phyloP scores from a whole-genome alignment of 2,888 invertebrate species.

The Lottia gigantea region DNA sequence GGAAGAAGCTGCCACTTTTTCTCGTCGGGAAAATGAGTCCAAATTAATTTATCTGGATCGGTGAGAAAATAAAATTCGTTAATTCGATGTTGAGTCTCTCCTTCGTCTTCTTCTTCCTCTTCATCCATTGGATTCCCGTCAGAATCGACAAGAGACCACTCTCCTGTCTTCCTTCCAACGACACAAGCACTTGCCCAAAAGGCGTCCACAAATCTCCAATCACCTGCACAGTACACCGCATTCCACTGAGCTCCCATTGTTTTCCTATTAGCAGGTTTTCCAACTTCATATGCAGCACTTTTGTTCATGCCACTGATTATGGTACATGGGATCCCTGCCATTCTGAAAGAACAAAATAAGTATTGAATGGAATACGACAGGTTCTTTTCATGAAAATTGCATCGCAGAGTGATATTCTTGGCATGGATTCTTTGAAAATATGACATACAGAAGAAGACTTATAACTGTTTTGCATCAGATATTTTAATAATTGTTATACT shows the following conservation, averaged over 20 bases:
- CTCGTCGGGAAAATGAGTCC: constrained; percentile 64
- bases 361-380: too few relatives aligned
- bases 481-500: constrained; percentile 28
- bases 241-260: constrained; percentile 67
- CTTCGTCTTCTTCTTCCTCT: constrained; percentile 48
- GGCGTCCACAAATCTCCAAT: constrained; percentile 63
- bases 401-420: too few relatives aligned
- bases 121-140: constrained; percentile 52
- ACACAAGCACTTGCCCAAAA: constrained; percentile 65
- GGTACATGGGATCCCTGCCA: constrained; percentile 59
- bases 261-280: constrained; percentile 51
- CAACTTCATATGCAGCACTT: constrained; percentile 64
- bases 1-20: constrained; percentile 60
- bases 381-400: too few relatives aligned
- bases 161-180: constrained; percentile 54
- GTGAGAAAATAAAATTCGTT: constrained; percentile 66
- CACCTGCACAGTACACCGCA: constrained; percentile 58
- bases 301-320: constrained; percentile 65
- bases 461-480: too few relatives aligned
- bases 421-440: too few relatives aligned
- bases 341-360: constrained; percentile 38
- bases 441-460: too few relatives aligned
- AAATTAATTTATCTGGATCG: constrained; percentile 60
- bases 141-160: constrained; percentile 60
- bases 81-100: constrained; percentile 59